Base-by-base conservation (phyloP, 37 sponge, comb jelly and placozoan genomes). In the Mnemiopsis leidyi region DNA sequence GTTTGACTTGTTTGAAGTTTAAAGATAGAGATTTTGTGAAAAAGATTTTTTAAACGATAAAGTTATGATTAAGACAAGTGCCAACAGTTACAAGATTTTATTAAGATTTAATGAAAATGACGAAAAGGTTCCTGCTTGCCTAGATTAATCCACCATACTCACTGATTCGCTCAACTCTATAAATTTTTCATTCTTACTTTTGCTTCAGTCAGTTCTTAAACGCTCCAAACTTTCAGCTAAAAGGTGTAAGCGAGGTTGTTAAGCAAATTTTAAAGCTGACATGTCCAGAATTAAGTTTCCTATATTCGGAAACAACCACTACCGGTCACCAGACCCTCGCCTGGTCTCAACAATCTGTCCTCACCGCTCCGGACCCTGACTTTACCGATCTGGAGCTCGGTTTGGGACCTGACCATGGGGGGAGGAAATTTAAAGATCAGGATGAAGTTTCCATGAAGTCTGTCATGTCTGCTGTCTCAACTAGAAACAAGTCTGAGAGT, bases 91-190 rank as follows among this genome's bases (percentile, higher is more conserved):
- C 16, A 71, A 77, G 79, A 28, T 77, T 77, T 28, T 77, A 28
- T 32, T 77, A 13, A 28, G 35, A 77, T 77, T 77, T 77, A 26
- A 31, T 31, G 32, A 32, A 16, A 34, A 36, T 77, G 79, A 77
- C 36, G 79, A 26, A 34, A 77, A 77, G 79, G 79, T 77, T 28
- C 61, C 61, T 5, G n/a, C n/a, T n/a, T n/a, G n/a, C n/a, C n/a
- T n/a, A n/a, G n/a, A n/a, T n/a, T n/a, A n/a, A n/a, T n/a, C n/a
- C n/a, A n/a, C n/a, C n/a, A n/a, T n/a, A n/a, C n/a, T n/a, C n/a
- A n/a, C n/a, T n/a, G n/a, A n/a, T n/a, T n/a, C n/a, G n/a, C n/a
- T n/a, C n/a, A n/a, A n/a, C n/a, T n/a, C n/a, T n/a, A n/a, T n/a
- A n/a, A n/a, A n/a, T n/a, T n/a, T n/a, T n/a, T n/a, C n/a, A n/a